Base-by-base conservation (phyloP, 1,140 invertebrate species). In the Drosophila kurseongensis region DNA sequence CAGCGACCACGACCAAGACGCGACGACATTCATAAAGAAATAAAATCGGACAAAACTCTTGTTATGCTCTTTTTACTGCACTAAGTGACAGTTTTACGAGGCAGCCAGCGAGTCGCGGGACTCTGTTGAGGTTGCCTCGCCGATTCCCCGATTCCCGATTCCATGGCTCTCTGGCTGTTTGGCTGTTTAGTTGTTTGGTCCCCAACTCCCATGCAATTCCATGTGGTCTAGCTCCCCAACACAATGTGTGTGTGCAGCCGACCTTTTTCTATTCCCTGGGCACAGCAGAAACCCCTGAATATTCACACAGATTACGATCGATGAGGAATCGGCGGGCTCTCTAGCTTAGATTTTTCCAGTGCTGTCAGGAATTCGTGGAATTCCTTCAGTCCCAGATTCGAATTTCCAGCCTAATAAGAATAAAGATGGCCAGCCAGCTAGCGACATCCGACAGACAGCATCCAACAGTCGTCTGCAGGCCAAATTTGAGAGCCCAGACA, bases 11-110 rank as follows among this genome's bases (percentile, higher is more conserved):
- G 52, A 59, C 69, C 23, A 69, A 54, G 50, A 47, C 40, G 47
- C 29, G 29, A 32, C 29, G 29, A 71, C 41, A 80, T 77, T 86
- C 67, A 86, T 78, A 85, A 62, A 78, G 78, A 85, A 81, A 81
- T 80, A 69, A 81, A 81, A 78, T 81, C 78, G 67, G 52, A 58
- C 56, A 48, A 80, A 55, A 54, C 45, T 67, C 44, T 74, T 74
- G 58, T 77, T 73, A 58, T 72, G 72, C 71, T 41, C 48, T 62
- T 68, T 80, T 80, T 74, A 55, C 67, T 56, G 76, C 55, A 48
- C 77, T 58, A 67, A 81, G 62, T 85, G 67, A 84, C 77, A 80
- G 62, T 66, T 84, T 61, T 61, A 74, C 44, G 56, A 77, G 71
- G 38, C 68, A 74, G 55, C 54, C 60, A 55, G 27, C 44, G 23